Conservation (phyloP, 2,113 vertebrate species). For the Oreochromis spilurus region DNA sequence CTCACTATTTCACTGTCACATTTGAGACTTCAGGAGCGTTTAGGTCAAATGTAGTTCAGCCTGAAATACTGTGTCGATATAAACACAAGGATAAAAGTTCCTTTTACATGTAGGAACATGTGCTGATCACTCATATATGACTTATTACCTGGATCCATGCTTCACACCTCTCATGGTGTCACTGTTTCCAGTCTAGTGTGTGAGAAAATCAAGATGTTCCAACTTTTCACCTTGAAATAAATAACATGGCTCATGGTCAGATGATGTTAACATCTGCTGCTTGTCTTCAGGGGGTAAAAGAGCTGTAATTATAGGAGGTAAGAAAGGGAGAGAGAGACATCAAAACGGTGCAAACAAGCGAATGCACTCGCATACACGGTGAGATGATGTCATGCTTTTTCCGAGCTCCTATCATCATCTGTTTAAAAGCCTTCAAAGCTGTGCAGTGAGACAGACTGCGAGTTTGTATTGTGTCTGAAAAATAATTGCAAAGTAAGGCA, state of each 20-base stretch:
- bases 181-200: constrained; percentile 3
- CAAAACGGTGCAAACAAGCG: background rate
- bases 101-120: background rate
- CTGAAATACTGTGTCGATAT: background rate
- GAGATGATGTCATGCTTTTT: constrained; percentile 3
- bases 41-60: constrained; percentile 20
- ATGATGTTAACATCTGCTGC: constrained; percentile 16
- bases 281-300: constrained; percentile 1
- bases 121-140: background rate
- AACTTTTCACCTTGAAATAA: background rate
- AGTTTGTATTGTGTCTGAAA: background rate
- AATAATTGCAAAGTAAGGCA: background rate
- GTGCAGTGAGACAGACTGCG: background rate
- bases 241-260: background rate
- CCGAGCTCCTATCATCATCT: background rate
- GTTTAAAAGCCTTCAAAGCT: background rate
- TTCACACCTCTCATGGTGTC: background rate
- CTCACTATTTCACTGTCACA: background rate
- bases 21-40: background rate
- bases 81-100: background rate
- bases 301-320: constrained; percentile 23
- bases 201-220: background rate
- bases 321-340: background rate
- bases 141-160: background rate
- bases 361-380: background rate